Evolutionary conservation across 2,797 vertebrate species (phyloP).

Genomic region (Pseudochirops corinnae): DNA sequence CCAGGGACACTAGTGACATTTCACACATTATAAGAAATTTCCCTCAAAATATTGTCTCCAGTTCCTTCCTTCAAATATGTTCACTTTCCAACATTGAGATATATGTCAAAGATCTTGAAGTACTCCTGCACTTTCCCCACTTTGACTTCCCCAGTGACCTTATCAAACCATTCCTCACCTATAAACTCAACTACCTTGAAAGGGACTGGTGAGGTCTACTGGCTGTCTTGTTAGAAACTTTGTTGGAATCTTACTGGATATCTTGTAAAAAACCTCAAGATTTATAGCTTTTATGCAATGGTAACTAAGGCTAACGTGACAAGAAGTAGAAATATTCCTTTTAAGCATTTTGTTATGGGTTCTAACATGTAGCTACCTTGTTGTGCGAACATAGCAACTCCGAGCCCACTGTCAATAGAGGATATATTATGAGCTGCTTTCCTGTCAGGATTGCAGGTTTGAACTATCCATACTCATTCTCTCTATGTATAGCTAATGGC

Average conservation of each 20-base stretch:
- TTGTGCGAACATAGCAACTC: constrained; percentile 33
- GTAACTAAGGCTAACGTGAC: background rate
- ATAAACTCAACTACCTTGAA: background rate
- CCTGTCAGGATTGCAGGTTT: constrained; percentile 15
- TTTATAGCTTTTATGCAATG: constrained; percentile 22
- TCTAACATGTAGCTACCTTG: constrained; percentile 20
- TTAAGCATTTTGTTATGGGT: constrained; percentile 41
- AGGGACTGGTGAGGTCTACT: background rate
- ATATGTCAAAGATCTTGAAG: background rate
- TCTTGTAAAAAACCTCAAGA: constrained; percentile 20
- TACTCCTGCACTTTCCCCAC: background rate
- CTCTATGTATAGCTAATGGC: background rate
- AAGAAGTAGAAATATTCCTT: constrained; percentile 44
- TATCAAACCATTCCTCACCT: background rate
- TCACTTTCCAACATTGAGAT: background rate
- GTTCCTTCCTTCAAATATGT: background rate
- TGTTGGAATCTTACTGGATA: background rate
- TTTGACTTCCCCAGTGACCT: background rate
- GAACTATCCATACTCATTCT: constrained; percentile 36
- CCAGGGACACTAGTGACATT: background rate
- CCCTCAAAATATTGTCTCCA: background rate
- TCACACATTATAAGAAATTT: background rate
- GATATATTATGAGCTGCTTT: background rate
- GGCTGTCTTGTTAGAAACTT: constrained; percentile 21
- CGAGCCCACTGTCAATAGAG: background rate